Conservation (phyloP, 1,140 invertebrate genomes). For the Temnothorax curvispinosus region DNA sequence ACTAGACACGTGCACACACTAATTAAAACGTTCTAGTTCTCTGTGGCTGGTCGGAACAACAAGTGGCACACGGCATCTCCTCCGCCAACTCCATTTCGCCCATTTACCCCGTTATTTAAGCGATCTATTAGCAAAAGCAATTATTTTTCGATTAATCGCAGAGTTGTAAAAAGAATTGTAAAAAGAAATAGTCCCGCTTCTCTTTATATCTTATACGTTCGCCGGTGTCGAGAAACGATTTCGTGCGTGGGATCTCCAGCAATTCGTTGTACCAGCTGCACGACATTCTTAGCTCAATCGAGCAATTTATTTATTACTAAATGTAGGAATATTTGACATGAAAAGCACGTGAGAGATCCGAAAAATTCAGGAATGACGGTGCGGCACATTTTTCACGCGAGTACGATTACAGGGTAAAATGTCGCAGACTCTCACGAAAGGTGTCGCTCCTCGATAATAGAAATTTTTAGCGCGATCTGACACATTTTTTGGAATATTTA, state of each 20-base stretch:
- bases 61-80: conserved; percentile 22
- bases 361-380: neutral
- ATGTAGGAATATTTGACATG: neutral
- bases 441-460: neutral
- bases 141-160: conserved; percentile 36
- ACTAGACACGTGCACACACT: conserved; percentile 16
- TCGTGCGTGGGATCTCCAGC: neutral
- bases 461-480: neutral
- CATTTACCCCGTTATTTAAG: conserved; percentile 21
- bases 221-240: neutral
- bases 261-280: neutral
- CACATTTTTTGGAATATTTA: conserved; percentile 1
- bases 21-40: conserved; percentile 54
- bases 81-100: neutral
- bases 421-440: neutral
- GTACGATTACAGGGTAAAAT: neutral
- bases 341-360: neutral
- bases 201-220: neutral
- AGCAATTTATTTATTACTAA: conserved; percentile 15
- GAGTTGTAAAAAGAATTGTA: neutral
- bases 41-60: conserved; percentile 34
- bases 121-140: conserved; percentile 28
- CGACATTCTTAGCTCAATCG: neutral
- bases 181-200: neutral
- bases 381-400: neutral